Conservation (phyloP, 2,888 invertebrate genomes). For the Volucella inflata region DNA sequence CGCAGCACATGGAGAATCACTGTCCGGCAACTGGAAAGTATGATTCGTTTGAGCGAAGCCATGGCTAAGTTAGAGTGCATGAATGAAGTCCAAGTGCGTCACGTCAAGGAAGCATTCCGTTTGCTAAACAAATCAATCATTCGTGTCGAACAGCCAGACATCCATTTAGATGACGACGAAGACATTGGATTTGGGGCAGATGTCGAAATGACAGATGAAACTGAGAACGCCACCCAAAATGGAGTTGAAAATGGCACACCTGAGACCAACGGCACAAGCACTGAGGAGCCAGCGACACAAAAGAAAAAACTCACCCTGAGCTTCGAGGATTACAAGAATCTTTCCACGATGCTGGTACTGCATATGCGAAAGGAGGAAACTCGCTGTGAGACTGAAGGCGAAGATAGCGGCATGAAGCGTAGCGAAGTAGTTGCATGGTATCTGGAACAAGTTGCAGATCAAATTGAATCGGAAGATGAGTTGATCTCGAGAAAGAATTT, state of each 20-base stretch:
- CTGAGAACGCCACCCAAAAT: slow-evolving; percentile 80
- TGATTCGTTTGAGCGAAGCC: slow-evolving; percentile 98
- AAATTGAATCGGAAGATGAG: slow-evolving; percentile 96
- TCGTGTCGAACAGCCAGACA: slow-evolving; percentile 98
- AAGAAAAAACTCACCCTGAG: slow-evolving; percentile 92
- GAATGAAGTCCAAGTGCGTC: slow-evolving; percentile 92
- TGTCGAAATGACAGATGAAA: slow-evolving; percentile 86
- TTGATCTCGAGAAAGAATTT: slow-evolving; percentile 93
- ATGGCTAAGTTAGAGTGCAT: slow-evolving; percentile 98
- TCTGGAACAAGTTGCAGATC: slow-evolving; percentile 92
- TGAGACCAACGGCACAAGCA: slow-evolving; percentile 46
- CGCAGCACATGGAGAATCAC: slow-evolving; percentile 97
- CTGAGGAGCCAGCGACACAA: slow-evolving; percentile 78
- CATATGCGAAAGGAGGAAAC: slow-evolving; percentile 94
- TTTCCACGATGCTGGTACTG: slow-evolving; percentile 95
- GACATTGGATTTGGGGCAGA: slow-evolving; percentile 85
- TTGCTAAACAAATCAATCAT: slow-evolving; percentile 98
- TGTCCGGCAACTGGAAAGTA: slow-evolving; percentile 96
- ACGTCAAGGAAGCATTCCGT: slow-evolving; percentile 95
- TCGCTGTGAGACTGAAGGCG: slow-evolving; percentile 87
- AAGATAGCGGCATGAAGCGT: slow-evolving; percentile 88
- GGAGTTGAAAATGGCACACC: slow-evolving; percentile 77
- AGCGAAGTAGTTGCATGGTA: slow-evolving; percentile 97
- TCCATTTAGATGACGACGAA: slow-evolving; percentile 94
- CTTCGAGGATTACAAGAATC: slow-evolving; percentile 96